Evolutionary conservation across 2,888 invertebrate species (phyloP).

Genomic region (Agriotes lineatus): DNA sequence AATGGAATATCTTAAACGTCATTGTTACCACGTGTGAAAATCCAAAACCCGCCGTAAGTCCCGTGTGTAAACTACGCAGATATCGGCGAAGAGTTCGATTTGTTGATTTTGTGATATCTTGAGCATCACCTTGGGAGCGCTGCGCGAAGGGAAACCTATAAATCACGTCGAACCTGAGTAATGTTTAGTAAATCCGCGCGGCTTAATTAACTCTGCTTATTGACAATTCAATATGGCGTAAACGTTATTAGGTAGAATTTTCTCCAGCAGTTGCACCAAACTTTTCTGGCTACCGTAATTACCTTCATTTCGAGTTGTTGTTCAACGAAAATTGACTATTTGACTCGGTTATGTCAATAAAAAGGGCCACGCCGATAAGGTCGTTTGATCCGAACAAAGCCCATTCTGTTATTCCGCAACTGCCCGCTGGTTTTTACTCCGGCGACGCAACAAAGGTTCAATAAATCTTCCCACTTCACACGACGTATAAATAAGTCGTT

Average conservation of each 20-base stretch:
- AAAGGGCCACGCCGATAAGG: conserved; percentile 2
- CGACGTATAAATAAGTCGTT: conserved; percentile 32
- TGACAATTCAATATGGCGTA: too few relatives aligned
- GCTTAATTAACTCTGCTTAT: too few relatives aligned
- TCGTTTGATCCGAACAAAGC: conserved; percentile 20
- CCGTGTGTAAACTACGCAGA: neutral
- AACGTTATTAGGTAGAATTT: too few relatives aligned
- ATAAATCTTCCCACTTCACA: conserved; percentile 31
- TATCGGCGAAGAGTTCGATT: neutral
- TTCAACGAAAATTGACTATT: too few relatives aligned
- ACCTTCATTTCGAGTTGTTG: too few relatives aligned
- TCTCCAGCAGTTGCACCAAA: too few relatives aligned
- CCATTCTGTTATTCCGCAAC: conserved; percentile 27
- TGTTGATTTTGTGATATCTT: neutral
- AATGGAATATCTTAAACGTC: conserved; percentile 11
- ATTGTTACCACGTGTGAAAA: neutral
- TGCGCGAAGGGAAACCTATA: too few relatives aligned
- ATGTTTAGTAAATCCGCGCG: too few relatives aligned
- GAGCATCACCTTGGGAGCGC: too few relatives aligned
- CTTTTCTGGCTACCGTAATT: too few relatives aligned
- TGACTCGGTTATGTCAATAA: neutral
- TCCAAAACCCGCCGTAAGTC: neutral
- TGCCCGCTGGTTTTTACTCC: conserved; percentile 11
- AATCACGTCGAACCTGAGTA: too few relatives aligned
- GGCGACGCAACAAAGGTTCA: conserved; percentile 23